Conservation (phyloP, 2,888 invertebrate species). For the Helobdella robusta region DNA sequence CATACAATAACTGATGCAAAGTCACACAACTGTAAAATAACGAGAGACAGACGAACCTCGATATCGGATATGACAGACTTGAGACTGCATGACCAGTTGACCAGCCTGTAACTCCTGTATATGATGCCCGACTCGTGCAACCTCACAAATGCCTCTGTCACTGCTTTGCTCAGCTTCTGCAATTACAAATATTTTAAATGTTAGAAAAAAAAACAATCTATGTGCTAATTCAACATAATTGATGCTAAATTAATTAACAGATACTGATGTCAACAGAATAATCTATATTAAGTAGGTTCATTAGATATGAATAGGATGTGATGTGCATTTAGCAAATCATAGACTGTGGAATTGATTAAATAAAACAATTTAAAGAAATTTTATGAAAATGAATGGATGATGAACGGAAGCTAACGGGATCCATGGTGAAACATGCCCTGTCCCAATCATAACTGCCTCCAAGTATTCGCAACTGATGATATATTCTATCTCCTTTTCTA, state of each 20-base stretch:
- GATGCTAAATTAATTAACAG: too few species aligned
- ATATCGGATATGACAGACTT: slow-evolving; percentile 98
- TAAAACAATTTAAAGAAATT: too few species aligned
- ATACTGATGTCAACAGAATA: too few species aligned
- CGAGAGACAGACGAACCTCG: slow-evolving; percentile 57
- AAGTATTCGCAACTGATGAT: slow-evolving; percentile 73
- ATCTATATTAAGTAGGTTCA: too few species aligned
- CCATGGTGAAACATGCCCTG: slow-evolving; percentile 90
- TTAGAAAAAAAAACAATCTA: neutral
- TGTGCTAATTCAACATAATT: neutral
- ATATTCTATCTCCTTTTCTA: slow-evolving; percentile 63
- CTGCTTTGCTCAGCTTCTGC: slow-evolving; percentile 59
- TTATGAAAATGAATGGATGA: too few species aligned
- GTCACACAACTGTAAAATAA: neutral
- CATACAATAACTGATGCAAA: too few species aligned
- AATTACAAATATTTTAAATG: neutral
- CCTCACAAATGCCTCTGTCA: slow-evolving; percentile 84
- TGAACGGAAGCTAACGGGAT: slow-evolving; percentile 55
- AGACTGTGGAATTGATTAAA: too few species aligned
- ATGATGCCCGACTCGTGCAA: slow-evolving; percentile 79
- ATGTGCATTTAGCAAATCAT: too few species aligned
- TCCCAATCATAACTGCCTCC: slow-evolving; percentile 93
- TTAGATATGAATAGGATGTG: too few species aligned
- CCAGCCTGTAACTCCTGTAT: slow-evolving; percentile 82
- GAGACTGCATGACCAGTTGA: slow-evolving; percentile 95